Evolutionary conservation across 2,113 vertebrate species (phyloP).

Genomic region (Melanerpes aurifrons): DNA sequence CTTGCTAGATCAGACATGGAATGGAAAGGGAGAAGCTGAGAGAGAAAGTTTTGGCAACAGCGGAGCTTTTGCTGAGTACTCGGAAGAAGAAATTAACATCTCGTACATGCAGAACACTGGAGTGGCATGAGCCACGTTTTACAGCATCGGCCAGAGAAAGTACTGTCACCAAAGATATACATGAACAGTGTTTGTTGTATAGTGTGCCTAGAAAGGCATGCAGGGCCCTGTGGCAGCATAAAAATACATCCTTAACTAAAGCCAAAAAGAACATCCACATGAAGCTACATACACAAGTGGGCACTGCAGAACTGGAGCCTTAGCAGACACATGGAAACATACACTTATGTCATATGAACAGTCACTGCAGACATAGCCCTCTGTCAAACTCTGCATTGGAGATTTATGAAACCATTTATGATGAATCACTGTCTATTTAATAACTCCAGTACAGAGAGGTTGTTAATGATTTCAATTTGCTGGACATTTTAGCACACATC

Average conservation of each 20-base stretch:
- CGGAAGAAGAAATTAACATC: not conserved
- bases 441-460: not conserved
- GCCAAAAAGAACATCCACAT: not conserved
- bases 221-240: not conserved
- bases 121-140: not conserved
- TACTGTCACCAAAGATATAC: not conserved
- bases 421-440: not conserved
- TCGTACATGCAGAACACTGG: not conserved
- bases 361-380: not conserved
- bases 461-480: not conserved
- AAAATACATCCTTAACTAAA: not conserved
- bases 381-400: not conserved
- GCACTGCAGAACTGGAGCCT: not conserved
- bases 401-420: not conserved
- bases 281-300: not conserved
- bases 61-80: not conserved
- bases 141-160: not conserved
- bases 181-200: not conserved
- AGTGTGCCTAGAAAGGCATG: not conserved
- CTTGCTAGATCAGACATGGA: not conserved
- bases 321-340: rapidly evolving
- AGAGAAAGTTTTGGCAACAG: not conserved
- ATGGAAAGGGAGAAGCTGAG: not conserved
- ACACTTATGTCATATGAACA: not conserved
- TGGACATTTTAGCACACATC: too few species aligned